These are phyloP conservation scores for Drosophila hamatofila DNA, from an alignment of 2,888 invertebrate genomes.

Conservation along the genomic window DNA sequence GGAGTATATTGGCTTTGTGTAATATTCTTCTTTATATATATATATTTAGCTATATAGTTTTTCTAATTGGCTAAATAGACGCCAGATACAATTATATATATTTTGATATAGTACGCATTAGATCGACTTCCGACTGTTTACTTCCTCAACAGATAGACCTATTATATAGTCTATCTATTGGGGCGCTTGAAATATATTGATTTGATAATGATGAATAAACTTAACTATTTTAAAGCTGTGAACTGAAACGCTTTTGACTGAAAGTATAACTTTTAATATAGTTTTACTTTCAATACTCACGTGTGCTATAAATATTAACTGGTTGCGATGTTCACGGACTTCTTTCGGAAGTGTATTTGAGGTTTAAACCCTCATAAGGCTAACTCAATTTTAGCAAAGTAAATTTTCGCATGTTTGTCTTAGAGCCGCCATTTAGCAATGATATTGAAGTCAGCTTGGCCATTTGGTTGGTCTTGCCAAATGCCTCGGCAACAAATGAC, in stretches of 20 bases:
- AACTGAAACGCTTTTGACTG: neutral
- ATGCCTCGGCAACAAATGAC: slow-evolving; percentile 29
- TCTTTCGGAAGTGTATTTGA: neutral
- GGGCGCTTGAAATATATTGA: neutral
- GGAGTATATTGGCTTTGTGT: neutral
- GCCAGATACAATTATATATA: no score
- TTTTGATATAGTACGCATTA: no score
- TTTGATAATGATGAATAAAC: neutral
- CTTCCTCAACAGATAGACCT: neutral
- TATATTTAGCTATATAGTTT: neutral
- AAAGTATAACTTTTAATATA: neutral
- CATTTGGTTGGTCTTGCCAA: slow-evolving; percentile 23
- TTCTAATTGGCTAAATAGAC: no score
- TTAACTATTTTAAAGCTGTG: neutral
- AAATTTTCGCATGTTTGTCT: neutral
- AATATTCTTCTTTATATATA: neutral
- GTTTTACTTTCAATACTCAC: neutral
- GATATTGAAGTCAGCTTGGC: slow-evolving; percentile 17
- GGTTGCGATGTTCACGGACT: neutral
- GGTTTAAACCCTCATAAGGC: neutral
- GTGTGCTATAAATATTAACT: neutral
- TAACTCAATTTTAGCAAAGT: slow-evolving; percentile 9
- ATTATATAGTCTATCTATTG: slow-evolving; percentile 7
- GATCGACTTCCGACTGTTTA: neutral
- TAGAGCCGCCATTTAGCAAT: slow-evolving; percentile 8